Conservation (phyloP, 2,113 vertebrate genomes). For the Eurypyga helias region DNA sequence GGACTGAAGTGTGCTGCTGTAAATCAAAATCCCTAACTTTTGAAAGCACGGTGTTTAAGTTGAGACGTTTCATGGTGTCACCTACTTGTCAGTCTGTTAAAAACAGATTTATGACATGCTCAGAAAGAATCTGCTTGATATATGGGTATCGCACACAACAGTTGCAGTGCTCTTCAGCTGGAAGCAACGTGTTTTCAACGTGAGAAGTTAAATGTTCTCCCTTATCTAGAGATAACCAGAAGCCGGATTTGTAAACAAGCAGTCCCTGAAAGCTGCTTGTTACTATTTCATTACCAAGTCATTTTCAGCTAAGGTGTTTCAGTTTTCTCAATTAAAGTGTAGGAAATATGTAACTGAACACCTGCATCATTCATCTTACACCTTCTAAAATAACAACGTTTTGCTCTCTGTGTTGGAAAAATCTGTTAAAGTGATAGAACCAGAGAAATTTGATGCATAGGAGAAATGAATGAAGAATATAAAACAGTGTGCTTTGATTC, state of each 20-base stretch:
- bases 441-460: not conserved
- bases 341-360: not conserved
- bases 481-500: not conserved
- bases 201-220: not conserved
- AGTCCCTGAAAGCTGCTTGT: not conserved
- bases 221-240: not conserved
- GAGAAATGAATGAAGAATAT: not conserved
- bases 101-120: conserved; percentile 17
- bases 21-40: conserved; percentile 20
- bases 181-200: not conserved
- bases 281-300: not conserved
- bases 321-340: not conserved
- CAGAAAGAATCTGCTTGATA: not conserved
- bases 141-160: not conserved
- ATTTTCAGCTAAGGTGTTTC: not conserved
- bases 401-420: not conserved
- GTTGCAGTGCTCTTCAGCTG: not conserved
- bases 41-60: not conserved
- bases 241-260: not conserved
- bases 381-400: not conserved
- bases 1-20: not conserved
- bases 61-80: not conserved
- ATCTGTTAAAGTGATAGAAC: not conserved
- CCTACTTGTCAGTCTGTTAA: conserved; percentile 13
- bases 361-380: not conserved